phyloP scores from a whole-genome alignment of 2,797 vertebrate genomes.

The Phalanger gymnotis region DNA sequence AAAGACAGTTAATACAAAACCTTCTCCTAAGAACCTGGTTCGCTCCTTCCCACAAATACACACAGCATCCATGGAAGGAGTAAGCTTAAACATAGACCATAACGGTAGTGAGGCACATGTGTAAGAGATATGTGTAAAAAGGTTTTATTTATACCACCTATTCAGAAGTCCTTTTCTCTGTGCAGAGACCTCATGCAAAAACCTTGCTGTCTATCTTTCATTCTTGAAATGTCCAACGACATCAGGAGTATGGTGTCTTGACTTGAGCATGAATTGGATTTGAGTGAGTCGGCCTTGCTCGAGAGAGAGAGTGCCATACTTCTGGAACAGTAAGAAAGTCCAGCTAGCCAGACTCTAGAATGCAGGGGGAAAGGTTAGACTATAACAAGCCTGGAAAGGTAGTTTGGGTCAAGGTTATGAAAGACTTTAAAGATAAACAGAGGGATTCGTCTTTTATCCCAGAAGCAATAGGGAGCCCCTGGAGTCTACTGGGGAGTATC shows the following conservation, averaged over 20 bases:
- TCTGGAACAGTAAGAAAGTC: neutral
- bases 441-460: neutral
- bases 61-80: neutral
- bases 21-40: neutral
- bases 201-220: neutral
- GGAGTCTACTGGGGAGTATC: neutral
- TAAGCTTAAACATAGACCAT: neutral
- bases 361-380: neutral
- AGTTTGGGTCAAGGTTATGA: neutral
- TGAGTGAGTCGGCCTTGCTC: neutral
- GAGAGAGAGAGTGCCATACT: neutral
- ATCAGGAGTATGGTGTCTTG: neutral
- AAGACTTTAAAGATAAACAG: neutral
- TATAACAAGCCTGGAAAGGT: neutral
- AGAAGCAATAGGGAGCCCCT: neutral
- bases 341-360: neutral
- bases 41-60: neutral
- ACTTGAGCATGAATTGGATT: neutral
- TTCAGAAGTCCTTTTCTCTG: neutral
- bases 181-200: neutral
- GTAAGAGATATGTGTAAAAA: neutral
- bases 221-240: neutral
- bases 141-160: neutral
- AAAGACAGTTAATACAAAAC: neutral
- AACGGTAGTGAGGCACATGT: neutral